Evolutionary conservation across 1,140 invertebrate genomes (phyloP), one percentile per base, ranked within the genome.

Genomic region (Pseudomyrmex flavicornis): DNA sequence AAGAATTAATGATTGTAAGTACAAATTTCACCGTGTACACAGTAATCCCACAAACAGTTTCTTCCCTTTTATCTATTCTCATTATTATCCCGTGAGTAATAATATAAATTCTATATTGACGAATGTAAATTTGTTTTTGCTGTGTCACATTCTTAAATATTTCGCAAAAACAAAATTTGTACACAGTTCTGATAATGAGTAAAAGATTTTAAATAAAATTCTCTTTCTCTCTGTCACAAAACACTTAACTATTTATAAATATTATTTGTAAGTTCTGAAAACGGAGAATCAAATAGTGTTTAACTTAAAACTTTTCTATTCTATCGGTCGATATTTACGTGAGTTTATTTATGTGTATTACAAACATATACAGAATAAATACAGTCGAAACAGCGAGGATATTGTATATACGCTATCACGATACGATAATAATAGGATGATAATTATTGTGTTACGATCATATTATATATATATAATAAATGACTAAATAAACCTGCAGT

Each of bases 1-100:
- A 80, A 72, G 66, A 80, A 80, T 80, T 80, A 80, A 72, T 80
- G 66, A 61, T 70, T 61, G 56, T 70, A 70, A 72, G 66, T 72
- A 61, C 66, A 59, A 46, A 35, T 70, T 80, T 66, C 15, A 35
- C 2, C 69, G 20, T 3, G 54, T 17, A 22, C 7, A 44, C 56
- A 35, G 44, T 70, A 59, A 80, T 80, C 26, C 12, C 5, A 59
- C 54, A 50, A 58, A 46, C 7, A 35, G 35, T 50, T 58, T 59
- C 3, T 26, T 1, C 4, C 12, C 3, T 12, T 58, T 48, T 70
- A 69, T 48, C 20, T 70, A 26, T 13, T 22, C 56, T n/a, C 26
- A 10, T 48, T 59, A 35, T 35, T 35, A 35, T 35, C 4, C 5
- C 35, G 35, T 35, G 5, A 5, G 35, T 35, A 35, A 35, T 35